These are phyloP conservation scores for Zapornia atra DNA, from an alignment of 2,113 vertebrate genomes.

Conservation along the genomic window DNA sequence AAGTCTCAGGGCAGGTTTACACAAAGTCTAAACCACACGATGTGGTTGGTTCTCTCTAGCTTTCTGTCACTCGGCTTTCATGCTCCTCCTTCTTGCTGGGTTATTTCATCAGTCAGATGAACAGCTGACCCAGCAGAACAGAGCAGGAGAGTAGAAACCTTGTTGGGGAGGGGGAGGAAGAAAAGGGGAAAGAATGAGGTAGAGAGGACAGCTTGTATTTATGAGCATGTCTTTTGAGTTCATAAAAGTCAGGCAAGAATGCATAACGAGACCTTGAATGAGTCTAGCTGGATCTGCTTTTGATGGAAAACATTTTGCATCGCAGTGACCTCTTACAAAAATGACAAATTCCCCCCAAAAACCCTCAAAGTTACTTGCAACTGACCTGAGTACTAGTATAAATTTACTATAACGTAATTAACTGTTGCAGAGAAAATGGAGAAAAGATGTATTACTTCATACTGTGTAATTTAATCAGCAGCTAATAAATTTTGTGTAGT, in stretches of 20 bases:
- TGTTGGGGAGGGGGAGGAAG: not conserved
- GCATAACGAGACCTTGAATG: not conserved
- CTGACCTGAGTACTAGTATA: not conserved
- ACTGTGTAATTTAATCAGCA: not conserved
- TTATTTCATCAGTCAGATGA: not conserved
- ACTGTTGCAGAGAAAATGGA: not conserved
- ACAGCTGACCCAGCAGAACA: not conserved
- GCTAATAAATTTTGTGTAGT: not conserved
- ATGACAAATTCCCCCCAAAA: not conserved
- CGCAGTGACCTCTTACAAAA: not conserved
- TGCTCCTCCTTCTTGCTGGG: not conserved
- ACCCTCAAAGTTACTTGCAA: not conserved
- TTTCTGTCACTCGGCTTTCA: rapidly evolving
- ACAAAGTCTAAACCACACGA: rapidly evolving
- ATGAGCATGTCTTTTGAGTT: not conserved
- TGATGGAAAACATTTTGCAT: constrained; percentile 23
- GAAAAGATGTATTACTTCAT: not conserved
- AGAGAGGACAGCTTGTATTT: constrained; percentile 13
- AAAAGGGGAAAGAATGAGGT: not conserved
- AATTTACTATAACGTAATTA: not conserved
- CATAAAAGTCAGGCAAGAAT: constrained; percentile 21
- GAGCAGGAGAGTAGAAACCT: not conserved
- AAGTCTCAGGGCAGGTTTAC: not conserved
- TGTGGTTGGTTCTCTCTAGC: not conserved
- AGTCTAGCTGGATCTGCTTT: constrained; percentile 19